A percentile compares a stretch with the other conserved stretches of the same genome.
Evolutionary conservation across 2,797 vertebrate genomes (phyloP).

Genomic region (Brachyrhaphis roseni): DNA sequence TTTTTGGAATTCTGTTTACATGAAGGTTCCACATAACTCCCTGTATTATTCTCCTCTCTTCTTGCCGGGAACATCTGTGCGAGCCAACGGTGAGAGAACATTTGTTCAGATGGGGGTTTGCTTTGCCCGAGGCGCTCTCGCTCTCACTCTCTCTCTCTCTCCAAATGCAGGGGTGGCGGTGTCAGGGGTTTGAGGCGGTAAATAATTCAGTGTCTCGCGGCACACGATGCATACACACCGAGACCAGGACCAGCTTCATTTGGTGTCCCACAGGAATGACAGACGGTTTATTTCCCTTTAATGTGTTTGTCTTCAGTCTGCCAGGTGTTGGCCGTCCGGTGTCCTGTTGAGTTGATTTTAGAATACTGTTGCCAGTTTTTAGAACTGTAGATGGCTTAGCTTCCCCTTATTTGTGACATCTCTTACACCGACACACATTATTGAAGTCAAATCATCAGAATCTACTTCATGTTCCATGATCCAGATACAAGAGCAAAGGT

Average conservation of each 20-base stretch:
- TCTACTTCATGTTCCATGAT: no score
- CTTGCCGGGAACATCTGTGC: background rate
- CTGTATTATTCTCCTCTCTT: background rate
- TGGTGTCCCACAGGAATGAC: conserved; percentile 19
- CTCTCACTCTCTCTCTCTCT: conserved; percentile 27
- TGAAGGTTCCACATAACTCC: background rate
- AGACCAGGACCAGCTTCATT: conserved; percentile 36
- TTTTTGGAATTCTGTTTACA: background rate
- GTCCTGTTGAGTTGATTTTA: no score
- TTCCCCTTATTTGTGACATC: no score
- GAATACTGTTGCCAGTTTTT: no score
- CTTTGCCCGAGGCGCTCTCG: conserved; percentile 44
- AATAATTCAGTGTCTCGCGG: conserved; percentile 67
- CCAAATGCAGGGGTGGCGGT: conserved; percentile 31
- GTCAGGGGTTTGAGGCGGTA: conserved; percentile 60
- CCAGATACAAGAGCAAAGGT: no score
- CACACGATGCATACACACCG: conserved; percentile 41
- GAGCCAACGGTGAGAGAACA: background rate
- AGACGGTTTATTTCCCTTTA: conserved; percentile 30
- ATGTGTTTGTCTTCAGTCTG: conserved; percentile 20
- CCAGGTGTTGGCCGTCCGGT: no score
- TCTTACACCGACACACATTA: no score
- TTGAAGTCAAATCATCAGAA: no score
- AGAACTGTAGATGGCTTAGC: no score
- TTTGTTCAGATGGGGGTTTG: conserved; percentile 10